Evolutionary conservation across 2,888 invertebrate species (phyloP).

Genomic region (Thymelicus acteon): DNA sequence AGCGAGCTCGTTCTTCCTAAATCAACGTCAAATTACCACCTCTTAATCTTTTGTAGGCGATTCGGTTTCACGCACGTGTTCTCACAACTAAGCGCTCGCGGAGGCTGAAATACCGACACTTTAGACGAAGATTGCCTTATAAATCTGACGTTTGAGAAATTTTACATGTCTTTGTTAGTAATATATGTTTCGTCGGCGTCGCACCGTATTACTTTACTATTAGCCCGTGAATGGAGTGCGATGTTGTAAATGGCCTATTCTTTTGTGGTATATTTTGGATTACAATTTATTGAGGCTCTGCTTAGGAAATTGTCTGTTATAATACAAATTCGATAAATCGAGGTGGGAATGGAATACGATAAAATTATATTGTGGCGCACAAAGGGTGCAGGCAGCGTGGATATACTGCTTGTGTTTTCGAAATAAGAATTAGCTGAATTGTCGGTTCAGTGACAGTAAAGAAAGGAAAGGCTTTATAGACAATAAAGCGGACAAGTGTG

Average conservation of each 20-base stretch:
- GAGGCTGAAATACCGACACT: conserved; percentile 66
- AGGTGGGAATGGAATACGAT: conserved; percentile 39
- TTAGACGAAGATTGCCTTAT: conserved; percentile 64
- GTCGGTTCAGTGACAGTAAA: conserved; percentile 65
- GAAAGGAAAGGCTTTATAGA: conserved; percentile 64
- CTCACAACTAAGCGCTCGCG: conserved; percentile 52
- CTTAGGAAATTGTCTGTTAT: conserved; percentile 46
- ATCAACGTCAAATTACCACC: conserved; percentile 84
- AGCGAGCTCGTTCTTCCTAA: conserved; percentile 71
- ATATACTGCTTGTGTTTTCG: conserved; percentile 38
- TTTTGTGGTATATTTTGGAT: conserved; percentile 60
- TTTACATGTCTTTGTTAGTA: conserved; percentile 78
- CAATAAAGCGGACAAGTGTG: conserved; percentile 73
- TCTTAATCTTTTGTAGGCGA: conserved; percentile 80
- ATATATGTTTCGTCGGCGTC: conserved; percentile 65
- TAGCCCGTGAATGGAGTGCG: conserved; percentile 64
- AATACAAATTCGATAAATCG: conserved; percentile 45
- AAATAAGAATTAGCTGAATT: conserved; percentile 38
- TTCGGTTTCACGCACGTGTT: conserved; percentile 80
- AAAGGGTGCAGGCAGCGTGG: neutral
- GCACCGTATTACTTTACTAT: conserved; percentile 73
- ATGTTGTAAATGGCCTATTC: conserved; percentile 72
- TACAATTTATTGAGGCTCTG: conserved; percentile 63
- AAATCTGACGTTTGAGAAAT: conserved; percentile 79
- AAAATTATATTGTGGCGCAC: conserved; percentile 24